phyloP scores from a whole-genome alignment of 1,140 invertebrate species.

The Cydia pomonella region DNA sequence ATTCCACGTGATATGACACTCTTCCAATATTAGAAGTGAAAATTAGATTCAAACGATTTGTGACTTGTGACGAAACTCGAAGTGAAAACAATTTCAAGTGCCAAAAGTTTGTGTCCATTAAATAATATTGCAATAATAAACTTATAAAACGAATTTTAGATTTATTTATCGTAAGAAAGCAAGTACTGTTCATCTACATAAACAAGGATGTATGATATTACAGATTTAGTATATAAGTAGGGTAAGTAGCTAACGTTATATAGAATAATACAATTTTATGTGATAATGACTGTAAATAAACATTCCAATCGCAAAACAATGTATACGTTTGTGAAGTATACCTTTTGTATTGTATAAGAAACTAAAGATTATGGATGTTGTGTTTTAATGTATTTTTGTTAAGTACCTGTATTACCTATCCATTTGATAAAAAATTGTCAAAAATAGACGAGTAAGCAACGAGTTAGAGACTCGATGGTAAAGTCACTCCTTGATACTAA shows the following conservation, averaged over 20 bases:
- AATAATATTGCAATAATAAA: constrained; percentile 50
- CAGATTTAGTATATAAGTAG: constrained; percentile 22
- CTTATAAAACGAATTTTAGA: constrained; percentile 47
- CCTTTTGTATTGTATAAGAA: constrained; percentile 37
- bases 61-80: constrained; percentile 11
- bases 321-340: constrained; percentile 60
- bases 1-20: constrained; percentile 17
- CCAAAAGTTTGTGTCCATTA: constrained; percentile 54
- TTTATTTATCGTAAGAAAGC: constrained; percentile 45
- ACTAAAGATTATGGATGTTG: constrained; percentile 22
- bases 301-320: constrained; percentile 44
- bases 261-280: constrained; percentile 47
- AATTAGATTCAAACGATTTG: constrained; percentile 4
- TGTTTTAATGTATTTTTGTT: constrained; percentile 23
- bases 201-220: constrained; percentile 41
- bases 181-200: constrained; percentile 36
- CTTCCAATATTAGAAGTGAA: constrained; percentile 19
- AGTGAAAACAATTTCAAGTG: constrained; percentile 42
- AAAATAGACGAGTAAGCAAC: background rate
- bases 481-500: background rate
- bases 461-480: background rate
- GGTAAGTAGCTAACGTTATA: constrained; percentile 34
- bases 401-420: background rate
- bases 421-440: constrained; percentile 14
- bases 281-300: constrained; percentile 55